Evolutionary conservation across 30 jellyfish, hydroid and myxozoan species (phyloP).

Genomic region (Aurelia coerulea): DNA sequence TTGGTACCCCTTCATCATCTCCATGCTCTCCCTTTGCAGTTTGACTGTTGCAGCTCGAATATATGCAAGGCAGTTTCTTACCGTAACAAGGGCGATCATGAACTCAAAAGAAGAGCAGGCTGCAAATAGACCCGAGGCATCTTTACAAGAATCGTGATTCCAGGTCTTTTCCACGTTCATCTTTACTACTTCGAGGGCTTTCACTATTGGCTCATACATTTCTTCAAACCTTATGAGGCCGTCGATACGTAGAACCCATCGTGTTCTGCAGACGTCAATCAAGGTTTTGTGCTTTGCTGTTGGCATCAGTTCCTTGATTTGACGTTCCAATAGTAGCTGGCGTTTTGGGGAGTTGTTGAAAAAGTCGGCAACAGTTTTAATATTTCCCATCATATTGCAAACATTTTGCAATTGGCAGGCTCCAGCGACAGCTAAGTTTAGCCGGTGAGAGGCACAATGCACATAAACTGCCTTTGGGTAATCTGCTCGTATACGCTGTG

Average conservation of each 20-base stretch:
- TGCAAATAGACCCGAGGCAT: slow-evolving; percentile 21
- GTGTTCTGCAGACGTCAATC: slow-evolving; percentile 42
- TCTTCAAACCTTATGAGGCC: slow-evolving; percentile 1
- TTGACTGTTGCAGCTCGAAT: slow-evolving; percentile 7
- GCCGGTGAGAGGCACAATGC: not conserved
- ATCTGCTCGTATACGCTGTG: not conserved
- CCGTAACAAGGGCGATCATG: slow-evolving; percentile 31
- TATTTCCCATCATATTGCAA: slow-evolving; percentile 18
- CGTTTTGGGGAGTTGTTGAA: slow-evolving; percentile 33
- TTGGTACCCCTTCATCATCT: not conserved
- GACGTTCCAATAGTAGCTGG: not conserved
- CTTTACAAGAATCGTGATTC: slow-evolving; percentile 5
- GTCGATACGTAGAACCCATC: slow-evolving; percentile 1
- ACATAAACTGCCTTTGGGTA: too few relatives aligned
- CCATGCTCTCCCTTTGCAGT: slow-evolving; percentile 8
- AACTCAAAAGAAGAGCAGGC: slow-evolving; percentile 12
- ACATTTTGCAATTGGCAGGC: slow-evolving; percentile 27
- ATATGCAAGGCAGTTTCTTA: slow-evolving; percentile 28
- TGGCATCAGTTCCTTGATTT: slow-evolving; percentile 11
- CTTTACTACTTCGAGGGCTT: slow-evolving; percentile 5
- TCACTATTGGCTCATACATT: slow-evolving; percentile 14
- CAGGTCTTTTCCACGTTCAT: not conserved
- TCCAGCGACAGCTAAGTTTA: slow-evolving; percentile 38
- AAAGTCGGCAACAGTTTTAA: slow-evolving; percentile 20
- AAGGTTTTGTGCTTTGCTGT: not conserved